Evolutionary conservation across 2,888 invertebrate genomes (phyloP), one percentile per base, ranked within the genome.

Genomic region (Volucella inflata): DNA sequence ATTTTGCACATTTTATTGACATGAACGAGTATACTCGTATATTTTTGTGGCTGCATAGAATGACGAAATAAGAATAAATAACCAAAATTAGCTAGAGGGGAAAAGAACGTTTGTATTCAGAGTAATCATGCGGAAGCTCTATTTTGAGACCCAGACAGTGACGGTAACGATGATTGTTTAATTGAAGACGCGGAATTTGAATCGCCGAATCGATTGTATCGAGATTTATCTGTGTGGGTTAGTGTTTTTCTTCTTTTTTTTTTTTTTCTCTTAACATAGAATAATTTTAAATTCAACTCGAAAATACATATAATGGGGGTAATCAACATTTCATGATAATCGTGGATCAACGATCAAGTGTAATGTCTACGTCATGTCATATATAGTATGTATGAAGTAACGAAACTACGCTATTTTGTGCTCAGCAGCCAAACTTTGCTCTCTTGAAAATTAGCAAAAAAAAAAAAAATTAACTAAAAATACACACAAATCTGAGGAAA

Each of bases 41-140:
- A 30, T 6, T 30, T 30, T 30, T 6, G 4, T 30, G 55, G 38
- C 55, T 48, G 14, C 21, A 12, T 38, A 51, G 53, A 60, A 68
- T 68, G 68, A 76, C 76, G 60, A 68, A 76, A 76, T 51, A 16
- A 51, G 38, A 53, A 68, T 55, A 65, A 75, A 65, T 62, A 70
- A 64, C 62, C 21, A 36, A 55, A 70, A 55, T 48, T 42, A 46
- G 44, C 38, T 12, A 77, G 17, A 36, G 46, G 8, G 30, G 21
- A 67, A 14, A 48, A 40, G 17, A 59, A 59, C 30, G 6, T 30
- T 30, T 30, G 6, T 30, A 6, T 51, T 48, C 10, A 44, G n/a
- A 50, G 6, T 12, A 59, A 67, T 65, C 74, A 38, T 11, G 65
- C 48, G 21, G 17, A 50, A 55, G 21, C 10, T 53, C 44, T 77